phyloP scores from a whole-genome alignment of 2,113 vertebrate genomes.

The Oryzias curvinotus region DNA sequence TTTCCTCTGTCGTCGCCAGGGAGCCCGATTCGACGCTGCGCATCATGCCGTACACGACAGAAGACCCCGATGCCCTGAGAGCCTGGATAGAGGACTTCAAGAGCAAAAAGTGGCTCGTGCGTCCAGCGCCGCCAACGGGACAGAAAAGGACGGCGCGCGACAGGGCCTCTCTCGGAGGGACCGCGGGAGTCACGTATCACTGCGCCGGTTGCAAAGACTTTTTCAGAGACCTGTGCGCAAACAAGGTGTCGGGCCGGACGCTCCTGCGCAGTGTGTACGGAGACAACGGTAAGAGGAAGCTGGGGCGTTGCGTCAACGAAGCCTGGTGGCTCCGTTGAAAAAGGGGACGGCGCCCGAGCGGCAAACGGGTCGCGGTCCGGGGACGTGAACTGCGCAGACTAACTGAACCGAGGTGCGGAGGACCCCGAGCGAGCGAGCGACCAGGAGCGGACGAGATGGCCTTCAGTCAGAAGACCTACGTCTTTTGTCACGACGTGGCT shows the following conservation, averaged over 20 bases:
- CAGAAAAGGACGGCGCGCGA: too few relatives aligned
- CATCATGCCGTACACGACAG: neutral
- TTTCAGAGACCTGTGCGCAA: neutral
- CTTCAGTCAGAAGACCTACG: too few relatives aligned
- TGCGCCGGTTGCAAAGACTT: neutral
- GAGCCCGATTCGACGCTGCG: neutral
- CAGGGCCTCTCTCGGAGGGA: too few relatives aligned
- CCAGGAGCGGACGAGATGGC: too few relatives aligned
- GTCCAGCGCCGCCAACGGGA: rapidly evolving
- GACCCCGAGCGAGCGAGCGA: too few relatives aligned
- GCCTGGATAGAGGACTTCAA: neutral
- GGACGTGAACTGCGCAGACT: too few relatives aligned
- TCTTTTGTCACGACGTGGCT: too few relatives aligned
- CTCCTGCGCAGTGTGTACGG: neutral
- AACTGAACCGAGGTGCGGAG: too few relatives aligned
- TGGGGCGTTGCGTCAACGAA: neutral
- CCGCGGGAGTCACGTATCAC: neutral
- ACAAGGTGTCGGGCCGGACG: neutral
- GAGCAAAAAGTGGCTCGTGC: neutral
- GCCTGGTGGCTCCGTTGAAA: too few relatives aligned
- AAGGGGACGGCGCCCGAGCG: too few relatives aligned
- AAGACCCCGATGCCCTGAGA: neutral
- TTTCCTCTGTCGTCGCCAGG: neutral
- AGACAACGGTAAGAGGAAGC: neutral
- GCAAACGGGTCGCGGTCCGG: too few relatives aligned